These are phyloP conservation scores for Maccullochella peelii DNA, from an alignment of 2,113 vertebrate genomes.

Conservation along the genomic window DNA sequence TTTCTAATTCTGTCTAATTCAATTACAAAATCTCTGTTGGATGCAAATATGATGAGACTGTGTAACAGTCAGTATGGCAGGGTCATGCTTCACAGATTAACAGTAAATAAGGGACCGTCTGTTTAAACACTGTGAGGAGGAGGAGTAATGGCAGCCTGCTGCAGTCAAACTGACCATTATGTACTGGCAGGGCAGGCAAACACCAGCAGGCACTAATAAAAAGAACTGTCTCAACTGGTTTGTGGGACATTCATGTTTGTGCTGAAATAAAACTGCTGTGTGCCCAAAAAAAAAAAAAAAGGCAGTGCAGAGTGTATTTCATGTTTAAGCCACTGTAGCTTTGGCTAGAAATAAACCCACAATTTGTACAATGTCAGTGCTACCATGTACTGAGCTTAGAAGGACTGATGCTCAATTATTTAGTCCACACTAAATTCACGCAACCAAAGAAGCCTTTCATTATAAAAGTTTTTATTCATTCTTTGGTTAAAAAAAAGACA, in stretches of 20 bases:
- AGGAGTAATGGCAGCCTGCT: conserved; percentile 38
- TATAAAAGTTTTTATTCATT: conserved; percentile 52
- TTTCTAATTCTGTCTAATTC: background rate
- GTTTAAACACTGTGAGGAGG: conserved; percentile 33
- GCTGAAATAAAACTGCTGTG: conserved; percentile 19
- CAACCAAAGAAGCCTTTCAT: conserved; percentile 20
- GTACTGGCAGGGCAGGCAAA: conserved; percentile 24
- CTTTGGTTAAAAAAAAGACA: conserved; percentile 50
- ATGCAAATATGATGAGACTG: background rate
- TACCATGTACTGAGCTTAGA: background rate
- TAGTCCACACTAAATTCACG: background rate
- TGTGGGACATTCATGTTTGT: background rate
- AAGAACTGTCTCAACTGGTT: conserved; percentile 27
- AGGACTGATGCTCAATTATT: background rate
- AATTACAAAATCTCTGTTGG: background rate
- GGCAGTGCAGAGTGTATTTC: background rate
- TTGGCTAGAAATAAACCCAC: conserved; percentile 12
- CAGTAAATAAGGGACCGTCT: background rate
- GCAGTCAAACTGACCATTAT: conserved; percentile 55
- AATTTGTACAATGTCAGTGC: conserved; percentile 7
- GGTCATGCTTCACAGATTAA: conserved; percentile 19
- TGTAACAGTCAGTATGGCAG: background rate
- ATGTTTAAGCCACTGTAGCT: conserved; percentile 6
- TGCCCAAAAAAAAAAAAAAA: conserved; percentile 21
- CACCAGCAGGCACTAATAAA: conserved; percentile 51